Percentiles rank a stretch among this genome's conserved stretches.
These are phyloP conservation scores for Chunga burmeisteri DNA, from an alignment of 2,113 vertebrate genomes.

Conservation along the genomic window DNA sequence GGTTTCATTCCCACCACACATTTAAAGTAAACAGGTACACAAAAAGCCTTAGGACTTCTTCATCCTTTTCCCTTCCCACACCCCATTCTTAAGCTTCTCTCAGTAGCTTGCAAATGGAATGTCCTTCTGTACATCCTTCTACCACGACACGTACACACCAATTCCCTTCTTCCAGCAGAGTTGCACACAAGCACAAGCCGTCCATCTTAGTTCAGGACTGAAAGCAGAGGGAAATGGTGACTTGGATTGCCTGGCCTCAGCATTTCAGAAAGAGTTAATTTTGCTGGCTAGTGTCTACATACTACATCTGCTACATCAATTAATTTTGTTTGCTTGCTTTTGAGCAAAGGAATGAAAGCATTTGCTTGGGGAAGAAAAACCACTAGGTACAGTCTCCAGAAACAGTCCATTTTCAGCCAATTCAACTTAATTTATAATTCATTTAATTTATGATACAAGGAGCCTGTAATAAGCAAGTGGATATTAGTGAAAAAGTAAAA, in stretches of 20 bases:
- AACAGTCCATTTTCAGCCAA: neutral
- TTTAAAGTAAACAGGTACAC: neutral
- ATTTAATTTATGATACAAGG: neutral
- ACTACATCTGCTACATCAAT: neutral
- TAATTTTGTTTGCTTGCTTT: neutral
- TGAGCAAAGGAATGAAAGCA: neutral
- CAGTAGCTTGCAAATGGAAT: neutral
- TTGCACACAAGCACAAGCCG: too few relatives aligned
- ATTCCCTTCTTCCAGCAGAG: neutral
- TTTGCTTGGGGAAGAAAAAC: neutral
- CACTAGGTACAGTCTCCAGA: neutral
- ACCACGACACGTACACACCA: fast-evolving
- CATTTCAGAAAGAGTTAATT: neutral
- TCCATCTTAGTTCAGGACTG: neutral
- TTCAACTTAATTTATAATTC: slow-evolving; percentile 24
- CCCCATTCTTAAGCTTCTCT: neutral
- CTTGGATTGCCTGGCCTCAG: neutral
- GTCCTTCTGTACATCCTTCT: neutral
- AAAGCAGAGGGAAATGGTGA: neutral
- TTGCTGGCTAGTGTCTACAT: neutral
- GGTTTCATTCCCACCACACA: neutral
- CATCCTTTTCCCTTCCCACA: too few relatives aligned
- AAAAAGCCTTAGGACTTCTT: neutral
- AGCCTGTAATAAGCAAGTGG: neutral
- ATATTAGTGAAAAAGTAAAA: neutral